Base-by-base conservation (phyloP, 2,888 invertebrate species). In the Monopis laevigella region DNA sequence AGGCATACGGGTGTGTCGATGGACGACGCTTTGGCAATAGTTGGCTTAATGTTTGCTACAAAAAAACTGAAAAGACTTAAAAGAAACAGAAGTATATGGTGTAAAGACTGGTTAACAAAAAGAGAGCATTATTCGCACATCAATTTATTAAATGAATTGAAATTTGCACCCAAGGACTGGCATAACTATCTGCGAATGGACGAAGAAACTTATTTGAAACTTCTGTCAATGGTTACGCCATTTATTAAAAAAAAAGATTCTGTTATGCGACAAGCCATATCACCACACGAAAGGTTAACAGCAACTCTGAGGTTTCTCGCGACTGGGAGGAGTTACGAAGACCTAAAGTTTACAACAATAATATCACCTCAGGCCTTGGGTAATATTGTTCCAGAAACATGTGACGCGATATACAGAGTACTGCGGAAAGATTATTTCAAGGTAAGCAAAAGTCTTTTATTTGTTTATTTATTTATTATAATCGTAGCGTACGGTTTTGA, bases 271-370 rank as follows among this genome's bases (percentile, higher is more conserved):
- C 43, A 42, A 45, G 43, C 45, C 32, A 51, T 51, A 43, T 38
- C 50, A 39, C 45, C 52, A 29, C 49, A 53, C 39, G 52, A 55
- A 40, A 51, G 50, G 47, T 46, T 53, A 45, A 43, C 46, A 41
- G 50, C 40, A 39, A 50, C 48, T 10, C 43, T 55, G 41, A 48
- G 50, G 47, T 53, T 52, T 45, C 46, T 53, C 21, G 48, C 48
- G 40, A 54, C 53, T 39, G 54, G 56, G 29, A 52, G 52, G 41
- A 51, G 47, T 39, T 55, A 53, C 44, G 53, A 59, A 28, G 47
- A 49, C 43, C 47, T 56, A 14, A 51, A 56, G 45, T 54, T 47
- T 47, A 47, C 54, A 27, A 47, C 50, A 32, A 51, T 51, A 27
- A 56, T 54, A 41, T 53, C 54, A 43, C 48, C 50, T 42, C 53